Base-by-base conservation (phyloP, 2,888 invertebrate species). In the Iphiclides podalirius region DNA sequence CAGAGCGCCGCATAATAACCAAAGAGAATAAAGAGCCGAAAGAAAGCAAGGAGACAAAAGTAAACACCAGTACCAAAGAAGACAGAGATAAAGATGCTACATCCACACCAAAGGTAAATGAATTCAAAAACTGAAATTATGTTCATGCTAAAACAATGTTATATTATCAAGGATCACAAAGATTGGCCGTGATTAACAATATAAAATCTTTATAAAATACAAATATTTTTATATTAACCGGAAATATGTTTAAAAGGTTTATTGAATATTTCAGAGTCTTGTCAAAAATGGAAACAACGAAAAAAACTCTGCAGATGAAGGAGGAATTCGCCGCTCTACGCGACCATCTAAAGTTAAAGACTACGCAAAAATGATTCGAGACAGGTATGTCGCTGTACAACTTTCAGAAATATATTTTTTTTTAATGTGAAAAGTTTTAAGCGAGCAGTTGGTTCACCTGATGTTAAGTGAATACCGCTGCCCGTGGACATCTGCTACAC, bases 311-410 rank as follows among this genome's bases (percentile, higher is more conserved):
- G 28, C 64, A 1, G 86, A 85, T 20, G 83, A 83, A 2, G n/a
- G n/a, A n/a, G 64, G 64, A 0, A 69, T 90, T 1, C 80, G 91
- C 9, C 75, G 90, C 1, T 90, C 91, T 0, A 80, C 85, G 15
- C 73, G 90, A 14, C 82, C 84, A 1, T 82, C 80, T 0, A 90
- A 90, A 65, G 81, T 90, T 6, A 90, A 88, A 64, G 89, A 90
- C 61, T 91, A 90, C 59, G 90, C 90, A 0, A 90, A 90, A 63
- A 90, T 91, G 83, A 79, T 91, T 11, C 85, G 89, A 26, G 78
- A 82, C 55, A 75, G 80, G 38, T 57, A 63, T 14, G 14, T 20
- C n/a, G n/a, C n/a, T 20, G 4, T 4, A 20, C 20, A 20, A 4
- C 3, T 20, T 20, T 20, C 6, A 4, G 6, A 3, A 20, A n/a